phyloP scores from a whole-genome alignment of 2,113 vertebrate genomes.

The Stomatorhinus ivindoensis region DNA sequence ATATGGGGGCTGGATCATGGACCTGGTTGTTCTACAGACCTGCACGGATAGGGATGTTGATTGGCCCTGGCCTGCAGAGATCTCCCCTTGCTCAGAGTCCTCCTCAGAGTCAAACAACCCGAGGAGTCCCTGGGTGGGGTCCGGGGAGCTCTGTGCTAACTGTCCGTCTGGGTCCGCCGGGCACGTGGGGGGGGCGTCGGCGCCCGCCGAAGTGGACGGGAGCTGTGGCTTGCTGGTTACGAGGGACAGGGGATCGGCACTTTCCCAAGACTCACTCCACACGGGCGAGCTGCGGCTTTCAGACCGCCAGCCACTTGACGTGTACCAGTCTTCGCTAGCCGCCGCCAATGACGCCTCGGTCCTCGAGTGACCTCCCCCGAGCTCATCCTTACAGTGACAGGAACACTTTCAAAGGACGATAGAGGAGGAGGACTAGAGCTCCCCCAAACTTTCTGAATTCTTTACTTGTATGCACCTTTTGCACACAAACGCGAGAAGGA shows the following conservation, averaged over 20 bases:
- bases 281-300: neutral
- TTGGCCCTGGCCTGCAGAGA: neutral
- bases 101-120: slow-evolving; percentile 9
- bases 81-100: slow-evolving; percentile 4
- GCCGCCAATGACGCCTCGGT: slow-evolving; percentile 24
- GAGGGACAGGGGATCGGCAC: neutral
- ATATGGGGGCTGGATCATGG: slow-evolving; percentile 11
- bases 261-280: neutral
- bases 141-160: slow-evolving; percentile 1
- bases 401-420: slow-evolving; percentile 9
- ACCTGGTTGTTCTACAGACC: slow-evolving; percentile 41
- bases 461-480: neutral
- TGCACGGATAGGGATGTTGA: slow-evolving; percentile 27
- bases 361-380: slow-evolving; percentile 27
- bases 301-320: slow-evolving; percentile 19
- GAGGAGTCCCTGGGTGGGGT: slow-evolving; percentile 13
- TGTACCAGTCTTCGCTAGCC: slow-evolving; percentile 33
- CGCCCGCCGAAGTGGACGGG: neutral
- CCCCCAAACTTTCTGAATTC: neutral
- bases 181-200: neutral
- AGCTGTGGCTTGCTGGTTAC: neutral
- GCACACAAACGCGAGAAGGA: neutral
- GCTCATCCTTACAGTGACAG: slow-evolving; percentile 23
- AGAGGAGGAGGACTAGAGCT: neutral
- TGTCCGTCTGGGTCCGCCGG: neutral